phyloP scores from a whole-genome alignment of 2,888 invertebrate species.

The Chrysopilus asiliformis region DNA sequence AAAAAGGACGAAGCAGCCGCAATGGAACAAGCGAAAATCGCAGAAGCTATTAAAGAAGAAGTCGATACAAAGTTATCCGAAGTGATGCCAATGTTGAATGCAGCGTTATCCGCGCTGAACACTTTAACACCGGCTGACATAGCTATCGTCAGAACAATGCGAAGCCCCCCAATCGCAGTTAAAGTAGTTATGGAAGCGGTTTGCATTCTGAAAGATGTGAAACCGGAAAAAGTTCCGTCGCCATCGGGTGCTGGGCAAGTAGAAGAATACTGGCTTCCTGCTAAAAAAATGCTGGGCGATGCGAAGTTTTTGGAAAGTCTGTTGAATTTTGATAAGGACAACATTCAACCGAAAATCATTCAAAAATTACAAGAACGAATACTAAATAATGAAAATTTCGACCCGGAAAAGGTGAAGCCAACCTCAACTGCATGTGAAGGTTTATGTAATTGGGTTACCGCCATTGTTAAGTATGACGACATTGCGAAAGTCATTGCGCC shows the following conservation, averaged over 20 bases:
- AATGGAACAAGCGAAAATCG: conserved; percentile 58
- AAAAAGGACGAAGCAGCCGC: conserved; percentile 70
- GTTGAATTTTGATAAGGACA: conserved; percentile 79
- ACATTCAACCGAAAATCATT: conserved; percentile 72
- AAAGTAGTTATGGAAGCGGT: conserved; percentile 90
- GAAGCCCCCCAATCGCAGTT: conserved; percentile 83
- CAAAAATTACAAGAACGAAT: conserved; percentile 71
- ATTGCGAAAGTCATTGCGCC: conserved; percentile 88
- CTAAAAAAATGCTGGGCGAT: conserved; percentile 77
- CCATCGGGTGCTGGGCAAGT: conserved; percentile 69
- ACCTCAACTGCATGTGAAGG: conserved; percentile 87
- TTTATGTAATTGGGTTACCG: conserved; percentile 87
- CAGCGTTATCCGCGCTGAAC: conserved; percentile 74
- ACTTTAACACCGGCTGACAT: conserved; percentile 80
- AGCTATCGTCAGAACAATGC: conserved; percentile 90
- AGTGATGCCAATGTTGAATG: conserved; percentile 80
- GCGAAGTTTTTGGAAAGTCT: conserved; percentile 83
- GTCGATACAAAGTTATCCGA: conserved; percentile 85
- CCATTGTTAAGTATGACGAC: conserved; percentile 88
- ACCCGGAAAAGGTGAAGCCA: conserved; percentile 76
- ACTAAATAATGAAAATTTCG: conserved; percentile 72
- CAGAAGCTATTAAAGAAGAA: conserved; percentile 81
- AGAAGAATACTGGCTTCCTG: conserved; percentile 90
- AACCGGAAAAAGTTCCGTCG: conserved; percentile 76
- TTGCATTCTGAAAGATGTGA: conserved; percentile 82